phyloP scores from a whole-genome alignment of 2,113 vertebrate species.

The Eclectus roratus region DNA sequence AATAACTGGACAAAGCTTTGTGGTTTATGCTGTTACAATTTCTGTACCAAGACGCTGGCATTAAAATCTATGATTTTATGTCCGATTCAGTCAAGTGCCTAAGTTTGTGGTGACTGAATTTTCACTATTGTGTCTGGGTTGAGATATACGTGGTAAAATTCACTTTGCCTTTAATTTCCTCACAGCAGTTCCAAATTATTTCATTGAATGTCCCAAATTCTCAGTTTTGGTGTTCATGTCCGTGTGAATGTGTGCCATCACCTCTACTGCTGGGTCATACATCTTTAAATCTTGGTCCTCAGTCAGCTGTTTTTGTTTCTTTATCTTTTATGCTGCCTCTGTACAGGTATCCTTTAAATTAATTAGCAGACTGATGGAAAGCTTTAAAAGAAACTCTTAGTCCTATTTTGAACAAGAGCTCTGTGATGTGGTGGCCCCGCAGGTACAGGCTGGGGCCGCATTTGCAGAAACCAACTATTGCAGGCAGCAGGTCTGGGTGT shows the following conservation, averaged over 20 bases:
- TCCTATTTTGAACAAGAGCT: background rate
- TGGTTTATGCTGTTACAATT: background rate
- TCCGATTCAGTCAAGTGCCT: background rate
- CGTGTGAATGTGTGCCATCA: background rate
- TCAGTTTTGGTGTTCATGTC: background rate
- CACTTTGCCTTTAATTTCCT: background rate
- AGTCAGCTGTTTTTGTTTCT: background rate
- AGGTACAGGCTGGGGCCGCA: accelerated
- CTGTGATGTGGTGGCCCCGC: background rate
- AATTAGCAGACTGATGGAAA: background rate
- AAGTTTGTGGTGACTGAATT: background rate
- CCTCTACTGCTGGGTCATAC: background rate
- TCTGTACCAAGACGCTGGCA: background rate
- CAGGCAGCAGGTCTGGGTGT: background rate
- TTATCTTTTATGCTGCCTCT: background rate
- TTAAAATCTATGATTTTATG: background rate
- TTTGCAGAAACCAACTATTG: background rate
- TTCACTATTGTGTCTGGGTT: background rate
- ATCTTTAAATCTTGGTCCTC: background rate
- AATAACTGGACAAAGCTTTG: background rate
- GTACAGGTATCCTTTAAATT: background rate
- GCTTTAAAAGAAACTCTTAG: background rate
- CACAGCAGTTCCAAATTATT: background rate
- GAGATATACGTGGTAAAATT: background rate
- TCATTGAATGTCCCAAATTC: background rate